Evolutionary conservation across 1,140 invertebrate species (phyloP), one percentile per base, ranked within the genome.

Genomic region (Coptotermes formosanus): DNA sequence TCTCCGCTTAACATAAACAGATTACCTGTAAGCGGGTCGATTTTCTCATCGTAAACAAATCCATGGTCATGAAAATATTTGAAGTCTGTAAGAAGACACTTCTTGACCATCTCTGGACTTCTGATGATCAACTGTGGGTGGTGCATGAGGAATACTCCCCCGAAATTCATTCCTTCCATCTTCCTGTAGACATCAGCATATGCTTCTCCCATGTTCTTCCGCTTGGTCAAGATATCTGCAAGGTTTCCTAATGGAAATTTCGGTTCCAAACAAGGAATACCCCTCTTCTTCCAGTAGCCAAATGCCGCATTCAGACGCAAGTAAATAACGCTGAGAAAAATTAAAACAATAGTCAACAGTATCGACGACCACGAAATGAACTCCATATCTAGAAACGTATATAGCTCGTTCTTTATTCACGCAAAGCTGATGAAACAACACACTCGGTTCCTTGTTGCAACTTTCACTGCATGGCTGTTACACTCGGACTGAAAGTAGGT

Each of bases 11-110:
- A 87, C 3, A 90, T 90, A 87, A 94, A 92, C 52, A 95, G 88
- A 87, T 93, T 92, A 11, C 91, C 91, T n/a, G 91, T 91, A 0
- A 94, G 82, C 3, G 91, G 90, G 87, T 94, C 93, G 4, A 90
- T 90, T 87, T 92, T 89, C 86, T 91, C 91, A 83, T 92, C 92
- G 38, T 90, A 89, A 44, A 91, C 90, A 3, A 91, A 14, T 14
- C 91, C 91, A 84, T 91, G 89, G 87, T 92, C 90, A 38, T 90
- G 89, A 88, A 93, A 93, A 88, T 90, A 89, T 3, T 88, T 64
- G 55, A 93, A 93, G 87, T 93, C 91, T 84, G 91, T 92, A 0
- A 91, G 89, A 0, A 93, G 55, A 21, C 93, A 89, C 0, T 88
- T 64, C 86, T 91, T 91, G 7, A 93, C 90, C 21, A 94, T 88